Conservation (phyloP, 2,888 invertebrate species). For the Leptarthrus brevirostris region DNA sequence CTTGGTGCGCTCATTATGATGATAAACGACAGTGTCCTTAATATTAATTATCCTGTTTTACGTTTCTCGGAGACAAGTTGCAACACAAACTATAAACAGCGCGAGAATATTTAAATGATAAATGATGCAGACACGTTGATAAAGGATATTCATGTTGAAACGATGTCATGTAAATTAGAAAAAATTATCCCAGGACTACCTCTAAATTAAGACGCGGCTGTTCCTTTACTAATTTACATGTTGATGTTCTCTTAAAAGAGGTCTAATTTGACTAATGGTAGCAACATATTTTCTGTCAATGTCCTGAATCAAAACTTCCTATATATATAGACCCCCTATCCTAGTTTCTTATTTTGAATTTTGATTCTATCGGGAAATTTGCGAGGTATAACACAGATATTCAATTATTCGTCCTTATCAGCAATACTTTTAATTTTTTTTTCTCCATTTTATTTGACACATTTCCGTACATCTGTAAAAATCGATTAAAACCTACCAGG, state of each 20-base stretch:
- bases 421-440: too few species aligned
- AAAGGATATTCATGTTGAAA: constrained; percentile 43
- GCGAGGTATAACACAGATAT: too few species aligned
- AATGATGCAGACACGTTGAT: constrained; percentile 42
- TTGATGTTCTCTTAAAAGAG: neutral
- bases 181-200: constrained; percentile 28
- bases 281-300: too few species aligned
- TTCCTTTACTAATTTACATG: neutral
- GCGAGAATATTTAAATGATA: constrained; percentile 27
- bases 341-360: too few species aligned
- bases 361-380: too few species aligned
- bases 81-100: constrained; percentile 32
- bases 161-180: constrained; percentile 44
- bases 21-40: constrained; percentile 45
- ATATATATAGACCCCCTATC: too few species aligned
- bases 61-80: constrained; percentile 32
- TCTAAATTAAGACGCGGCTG: constrained; percentile 21
- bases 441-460: too few species aligned
- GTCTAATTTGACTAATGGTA: too few species aligned
- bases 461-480: too few species aligned
- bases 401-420: too few species aligned
- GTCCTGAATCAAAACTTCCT: too few species aligned
- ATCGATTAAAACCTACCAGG: too few species aligned
- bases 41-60: constrained; percentile 48
- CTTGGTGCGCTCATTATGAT: constrained; percentile 33